Conservation (phyloP, 37 sponge, comb jelly and placozoan genomes). For the Dysidea cf. avara region DNA sequence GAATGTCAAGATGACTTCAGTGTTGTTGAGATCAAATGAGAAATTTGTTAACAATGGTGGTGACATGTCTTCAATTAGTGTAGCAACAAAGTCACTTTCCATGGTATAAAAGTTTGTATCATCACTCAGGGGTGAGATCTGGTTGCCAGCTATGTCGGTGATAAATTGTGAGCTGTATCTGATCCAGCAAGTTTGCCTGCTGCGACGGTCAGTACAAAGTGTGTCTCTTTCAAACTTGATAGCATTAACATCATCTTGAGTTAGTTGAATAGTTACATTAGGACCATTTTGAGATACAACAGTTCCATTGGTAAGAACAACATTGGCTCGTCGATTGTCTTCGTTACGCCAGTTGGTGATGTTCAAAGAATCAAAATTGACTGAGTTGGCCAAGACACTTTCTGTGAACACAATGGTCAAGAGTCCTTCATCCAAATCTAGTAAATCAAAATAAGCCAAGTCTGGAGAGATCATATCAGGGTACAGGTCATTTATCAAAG, state of each 20-base stretch:
- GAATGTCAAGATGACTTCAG: conserved; percentile 60
- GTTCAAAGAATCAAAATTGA: conserved; percentile 41
- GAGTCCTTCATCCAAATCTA: conserved; percentile 70
- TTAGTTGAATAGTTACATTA: conserved; percentile 57
- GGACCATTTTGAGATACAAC: conserved; percentile 48
- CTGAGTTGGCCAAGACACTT: conserved; percentile 48
- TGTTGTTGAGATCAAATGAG: conserved; percentile 58
- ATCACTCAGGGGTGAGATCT: conserved; percentile 26
- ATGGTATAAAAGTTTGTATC: conserved; percentile 23
- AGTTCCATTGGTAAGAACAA: conserved; percentile 43
- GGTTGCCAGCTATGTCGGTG: conserved; percentile 65
- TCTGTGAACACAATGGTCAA: conserved; percentile 72
- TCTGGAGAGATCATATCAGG: conserved; percentile 57
- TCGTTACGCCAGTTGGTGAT: conserved; percentile 67
- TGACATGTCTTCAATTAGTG: conserved; percentile 33
- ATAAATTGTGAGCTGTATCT: conserved; percentile 46
- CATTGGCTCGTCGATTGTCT: conserved; percentile 8
- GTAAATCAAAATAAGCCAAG: conserved; percentile 57
- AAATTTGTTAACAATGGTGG: conserved; percentile 60
- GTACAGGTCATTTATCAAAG: conserved; percentile 28
- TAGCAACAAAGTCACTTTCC: conserved; percentile 8
- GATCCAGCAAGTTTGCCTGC: conserved; percentile 62
- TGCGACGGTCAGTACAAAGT: conserved; percentile 29
- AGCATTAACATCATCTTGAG: conserved; percentile 50
- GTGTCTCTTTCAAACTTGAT: conserved; percentile 36